Conservation (phyloP, 1,140 invertebrate genomes). For the Pentalonia nigronervosa region DNA sequence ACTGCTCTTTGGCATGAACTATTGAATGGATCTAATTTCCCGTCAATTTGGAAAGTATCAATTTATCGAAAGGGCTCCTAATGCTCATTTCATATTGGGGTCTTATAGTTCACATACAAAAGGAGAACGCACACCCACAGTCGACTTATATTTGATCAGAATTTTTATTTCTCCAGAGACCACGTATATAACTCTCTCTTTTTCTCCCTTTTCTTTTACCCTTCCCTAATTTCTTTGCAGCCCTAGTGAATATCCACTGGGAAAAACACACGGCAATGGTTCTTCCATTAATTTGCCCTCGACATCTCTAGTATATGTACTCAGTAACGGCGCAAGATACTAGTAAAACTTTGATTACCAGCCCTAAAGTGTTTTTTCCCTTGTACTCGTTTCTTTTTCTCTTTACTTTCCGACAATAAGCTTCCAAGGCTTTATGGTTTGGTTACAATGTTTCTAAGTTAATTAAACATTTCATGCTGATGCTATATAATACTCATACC, state of each 20-base stretch:
- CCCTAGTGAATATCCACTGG: constrained; percentile 38
- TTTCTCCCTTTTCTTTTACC: constrained; percentile 16
- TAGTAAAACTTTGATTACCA: constrained; percentile 58
- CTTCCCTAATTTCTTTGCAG: constrained; percentile 42
- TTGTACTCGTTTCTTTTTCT: constrained; percentile 14
- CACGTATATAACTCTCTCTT: neutral
- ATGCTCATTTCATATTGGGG: constrained; percentile 34
- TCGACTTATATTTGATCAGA: constrained; percentile 55
- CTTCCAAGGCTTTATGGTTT: constrained; percentile 34
- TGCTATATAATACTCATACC: neutral
- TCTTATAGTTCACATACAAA: constrained; percentile 30
- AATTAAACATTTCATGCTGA: constrained; percentile 31
- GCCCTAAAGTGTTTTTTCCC: constrained; percentile 40
- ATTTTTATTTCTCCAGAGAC: constrained; percentile 57
- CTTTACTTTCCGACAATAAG: constrained; percentile 27
- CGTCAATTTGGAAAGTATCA: constrained; percentile 54
- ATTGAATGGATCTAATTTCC: constrained; percentile 24
- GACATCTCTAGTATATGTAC: constrained; percentile 10
- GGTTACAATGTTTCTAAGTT: constrained; percentile 16
- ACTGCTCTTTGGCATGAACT: constrained; percentile 1
- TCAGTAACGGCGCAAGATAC: constrained; percentile 29
- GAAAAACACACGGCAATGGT: constrained; percentile 55
- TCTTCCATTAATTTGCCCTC: constrained; percentile 55
- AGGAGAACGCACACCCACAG: neutral
- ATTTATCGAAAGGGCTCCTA: constrained; percentile 44